These are phyloP conservation scores for Marmota flaviventris DNA, from an alignment of 2,113 vertebrate genomes.

Conservation along the genomic window DNA sequence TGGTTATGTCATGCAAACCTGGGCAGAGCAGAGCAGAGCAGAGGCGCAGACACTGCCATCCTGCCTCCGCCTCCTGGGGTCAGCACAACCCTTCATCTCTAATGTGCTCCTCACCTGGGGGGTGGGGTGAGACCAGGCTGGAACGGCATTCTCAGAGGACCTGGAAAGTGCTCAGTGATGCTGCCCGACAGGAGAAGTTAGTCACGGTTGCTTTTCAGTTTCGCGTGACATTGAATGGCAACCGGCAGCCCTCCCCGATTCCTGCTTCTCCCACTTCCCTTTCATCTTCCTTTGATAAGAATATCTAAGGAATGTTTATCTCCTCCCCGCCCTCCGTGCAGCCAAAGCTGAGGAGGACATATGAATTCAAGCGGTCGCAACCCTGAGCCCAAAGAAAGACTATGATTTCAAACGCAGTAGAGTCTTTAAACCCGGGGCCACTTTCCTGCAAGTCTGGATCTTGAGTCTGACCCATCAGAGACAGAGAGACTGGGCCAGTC, in stretches of 20 bases:
- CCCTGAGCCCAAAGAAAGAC: background rate
- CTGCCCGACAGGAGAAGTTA: accelerated
- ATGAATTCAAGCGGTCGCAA: background rate
- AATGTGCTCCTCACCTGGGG: background rate
- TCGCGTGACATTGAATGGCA: background rate
- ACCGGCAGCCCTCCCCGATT: background rate
- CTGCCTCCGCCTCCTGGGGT: background rate
- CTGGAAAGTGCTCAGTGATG: accelerated
- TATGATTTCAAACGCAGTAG: background rate
- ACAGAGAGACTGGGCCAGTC: background rate
- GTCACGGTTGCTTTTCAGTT: background rate
- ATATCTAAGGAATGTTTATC: background rate
- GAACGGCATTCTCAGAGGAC: background rate
- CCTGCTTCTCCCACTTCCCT: background rate
- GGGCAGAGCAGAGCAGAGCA: accelerated
- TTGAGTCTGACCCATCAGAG: background rate
- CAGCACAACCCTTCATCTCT: background rate
- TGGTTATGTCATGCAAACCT: accelerated
- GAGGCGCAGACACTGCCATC: background rate
- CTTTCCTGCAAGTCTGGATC: background rate
- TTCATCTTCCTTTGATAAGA: background rate
- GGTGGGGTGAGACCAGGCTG: background rate
- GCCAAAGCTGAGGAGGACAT: background rate
- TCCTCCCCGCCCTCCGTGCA: background rate
- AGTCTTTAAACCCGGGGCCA: background rate